These are phyloP conservation scores for Oreochromis grahami DNA, from an alignment of 2,797 vertebrate species.

Conservation along the genomic window DNA sequence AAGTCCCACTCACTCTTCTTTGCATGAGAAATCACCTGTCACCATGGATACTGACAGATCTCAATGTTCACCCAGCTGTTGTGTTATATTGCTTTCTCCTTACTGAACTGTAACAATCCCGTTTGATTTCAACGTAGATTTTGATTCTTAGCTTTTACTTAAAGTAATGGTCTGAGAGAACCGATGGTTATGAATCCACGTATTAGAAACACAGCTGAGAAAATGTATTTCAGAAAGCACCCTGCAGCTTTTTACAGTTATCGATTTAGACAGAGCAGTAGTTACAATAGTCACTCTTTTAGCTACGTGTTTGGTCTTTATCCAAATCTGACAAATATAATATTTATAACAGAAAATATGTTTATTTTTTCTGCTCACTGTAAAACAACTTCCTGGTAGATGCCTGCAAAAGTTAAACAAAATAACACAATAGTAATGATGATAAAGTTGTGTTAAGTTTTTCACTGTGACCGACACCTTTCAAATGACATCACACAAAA, in stretches of 20 bases:
- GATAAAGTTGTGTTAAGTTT: too few relatives aligned
- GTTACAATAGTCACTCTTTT: neutral
- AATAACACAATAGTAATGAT: neutral
- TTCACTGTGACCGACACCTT: neutral
- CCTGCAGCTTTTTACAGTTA: neutral
- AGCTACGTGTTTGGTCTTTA: neutral
- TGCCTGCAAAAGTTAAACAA: neutral
- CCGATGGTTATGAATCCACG: neutral
- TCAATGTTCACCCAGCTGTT: neutral
- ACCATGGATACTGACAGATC: slow-evolving; percentile 5
- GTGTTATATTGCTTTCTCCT: neutral
- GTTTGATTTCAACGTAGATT: neutral
- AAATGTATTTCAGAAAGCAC: neutral
- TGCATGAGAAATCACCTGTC: neutral
- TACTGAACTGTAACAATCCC: neutral
- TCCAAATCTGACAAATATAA: neutral
- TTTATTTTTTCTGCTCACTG: neutral
- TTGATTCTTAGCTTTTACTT: neutral
- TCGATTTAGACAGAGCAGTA: neutral
- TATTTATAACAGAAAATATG: neutral
- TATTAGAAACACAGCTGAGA: neutral
- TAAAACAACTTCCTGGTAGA: neutral
- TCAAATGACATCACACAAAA: neutral
- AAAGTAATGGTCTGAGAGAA: neutral
- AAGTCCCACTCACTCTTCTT: neutral